A percentile compares a stretch with the other conserved stretches of the same genome.
These are phyloP conservation scores for Prolemur simus DNA, from an alignment of 2,113 vertebrate species.

Conservation along the genomic window DNA sequence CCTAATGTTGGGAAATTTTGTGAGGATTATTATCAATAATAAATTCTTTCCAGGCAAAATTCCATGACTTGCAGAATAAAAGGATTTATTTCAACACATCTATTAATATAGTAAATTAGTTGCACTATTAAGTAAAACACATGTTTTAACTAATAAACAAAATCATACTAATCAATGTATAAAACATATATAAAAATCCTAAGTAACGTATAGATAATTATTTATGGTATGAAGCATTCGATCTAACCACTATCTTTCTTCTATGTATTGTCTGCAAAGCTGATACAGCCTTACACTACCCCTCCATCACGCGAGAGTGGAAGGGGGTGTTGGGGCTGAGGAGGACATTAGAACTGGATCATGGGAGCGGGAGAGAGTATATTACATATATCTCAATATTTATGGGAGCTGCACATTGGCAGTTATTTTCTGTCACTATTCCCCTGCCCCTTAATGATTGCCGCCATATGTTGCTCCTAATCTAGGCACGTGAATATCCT, in stretches of 20 bases:
- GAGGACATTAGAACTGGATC: neutral
- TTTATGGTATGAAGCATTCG: neutral
- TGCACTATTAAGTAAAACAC: neutral
- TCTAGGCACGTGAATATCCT: neutral
- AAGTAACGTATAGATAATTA: neutral
- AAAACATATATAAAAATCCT: neutral
- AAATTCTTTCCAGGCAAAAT: neutral
- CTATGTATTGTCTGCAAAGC: neutral
- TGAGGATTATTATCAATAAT: slow-evolving; percentile 5
- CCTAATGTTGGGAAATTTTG: neutral
- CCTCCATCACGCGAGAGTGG: neutral
- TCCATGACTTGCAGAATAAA: neutral
- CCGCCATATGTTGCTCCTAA: neutral
- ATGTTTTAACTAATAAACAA: neutral
- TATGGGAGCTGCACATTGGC: neutral
- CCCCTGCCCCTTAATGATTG: neutral
- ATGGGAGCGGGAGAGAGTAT: neutral
- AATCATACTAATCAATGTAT: neutral
- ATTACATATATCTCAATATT: neutral
- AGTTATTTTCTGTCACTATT: neutral
- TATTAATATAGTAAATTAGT: neutral
- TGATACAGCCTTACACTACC: neutral
- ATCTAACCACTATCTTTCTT: neutral
- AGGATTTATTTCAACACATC: neutral
- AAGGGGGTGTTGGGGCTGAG: neutral